Base-by-base conservation (phyloP, 1,140 invertebrate species). In the Aradophagus sp. region DNA sequence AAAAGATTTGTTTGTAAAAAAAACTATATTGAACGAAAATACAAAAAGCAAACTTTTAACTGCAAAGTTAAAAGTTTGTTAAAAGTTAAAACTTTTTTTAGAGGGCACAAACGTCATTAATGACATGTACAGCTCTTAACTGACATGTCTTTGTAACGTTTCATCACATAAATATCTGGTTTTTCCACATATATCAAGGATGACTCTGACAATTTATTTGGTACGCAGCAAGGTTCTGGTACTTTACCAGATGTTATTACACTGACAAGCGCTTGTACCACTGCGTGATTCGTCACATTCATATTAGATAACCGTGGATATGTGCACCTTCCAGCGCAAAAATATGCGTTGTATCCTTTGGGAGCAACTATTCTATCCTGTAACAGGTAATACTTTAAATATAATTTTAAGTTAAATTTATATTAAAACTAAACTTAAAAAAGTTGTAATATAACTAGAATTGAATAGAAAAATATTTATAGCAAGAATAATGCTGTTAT, bases 271-370 rank as follows among this genome's bases (percentile, higher is more conserved):
- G 95, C 97, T 85, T 97, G 96, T 1, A 97, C 95, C 73, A 97
- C 97, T 0, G 96, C 96, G 81, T 98, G 96, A 86, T 97, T 98
- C 0, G 96, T 97, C 7, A 95, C 95, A 84, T 98, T 98, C 91
- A 96, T 95, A 75, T 95, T 92, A 27, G 92, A 93, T 83, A 95
- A 93, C 3, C 97, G 82, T 0, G 96, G 96, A 75, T 97, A 97
- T 80, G 94, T 93, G 79, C 96, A 98, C 84, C 96, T 94, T 3
- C 96, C 96, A 73, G 91, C 91, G 84, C 96, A 97, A 80, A 95
- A 98, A 82, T 93, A 96, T 0, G 96, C 95, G 10, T 92, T 91
- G 80, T 96, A 98, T 4, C 95, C 95, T 75, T 95, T 93, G 1
- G 95, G 95, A 4, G 95, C 95, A 44, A 97, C 96, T 35, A 97